A percentile compares a stretch with the other conserved stretches of the same genome.
Conservation (phyloP, 2,888 invertebrate species). For the Polyploca ridens region DNA sequence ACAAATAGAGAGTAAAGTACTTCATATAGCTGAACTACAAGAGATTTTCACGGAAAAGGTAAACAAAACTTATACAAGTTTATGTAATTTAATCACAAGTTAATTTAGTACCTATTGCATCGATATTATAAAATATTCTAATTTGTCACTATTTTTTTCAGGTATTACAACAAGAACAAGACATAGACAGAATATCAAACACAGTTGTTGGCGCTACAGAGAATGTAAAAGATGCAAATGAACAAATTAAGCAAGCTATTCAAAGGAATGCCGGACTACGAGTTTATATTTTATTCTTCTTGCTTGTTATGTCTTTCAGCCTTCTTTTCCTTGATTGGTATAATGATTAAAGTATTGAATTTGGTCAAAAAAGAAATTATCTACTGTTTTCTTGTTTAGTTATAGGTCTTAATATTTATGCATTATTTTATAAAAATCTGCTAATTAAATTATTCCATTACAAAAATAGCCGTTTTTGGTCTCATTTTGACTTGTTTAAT, state of each 20-base stretch:
- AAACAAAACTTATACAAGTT: conserved; percentile 36
- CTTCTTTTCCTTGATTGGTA: conserved; percentile 99
- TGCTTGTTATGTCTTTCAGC: conserved; percentile 97
- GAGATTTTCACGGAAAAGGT: conserved; percentile 98
- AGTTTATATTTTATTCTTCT: conserved; percentile 97
- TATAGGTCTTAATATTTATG: no score
- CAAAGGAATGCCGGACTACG: conserved; percentile 98
- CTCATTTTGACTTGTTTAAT: no score
- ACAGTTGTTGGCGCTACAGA: conserved; percentile 96
- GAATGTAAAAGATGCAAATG: conserved; percentile 98
- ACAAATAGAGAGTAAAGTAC: conserved; percentile 95
- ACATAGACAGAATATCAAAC: conserved; percentile 95
- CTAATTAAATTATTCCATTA: no score
- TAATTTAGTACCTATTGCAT: background rate
- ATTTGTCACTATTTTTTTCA: conserved; percentile 44
- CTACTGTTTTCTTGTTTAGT: no score
- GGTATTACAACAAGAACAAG: conserved; percentile 96
- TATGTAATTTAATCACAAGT: background rate
- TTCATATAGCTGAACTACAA: conserved; percentile 97
- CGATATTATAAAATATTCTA: conserved; percentile 7
- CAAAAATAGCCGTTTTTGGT: no score
- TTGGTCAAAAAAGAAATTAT: no score
- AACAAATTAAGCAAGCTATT: conserved; percentile 98
- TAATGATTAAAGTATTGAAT: conserved; percentile 88
- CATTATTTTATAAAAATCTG: no score